Conservation (phyloP, 2,888 invertebrate genomes). For the Himalopsyche japonica region DNA sequence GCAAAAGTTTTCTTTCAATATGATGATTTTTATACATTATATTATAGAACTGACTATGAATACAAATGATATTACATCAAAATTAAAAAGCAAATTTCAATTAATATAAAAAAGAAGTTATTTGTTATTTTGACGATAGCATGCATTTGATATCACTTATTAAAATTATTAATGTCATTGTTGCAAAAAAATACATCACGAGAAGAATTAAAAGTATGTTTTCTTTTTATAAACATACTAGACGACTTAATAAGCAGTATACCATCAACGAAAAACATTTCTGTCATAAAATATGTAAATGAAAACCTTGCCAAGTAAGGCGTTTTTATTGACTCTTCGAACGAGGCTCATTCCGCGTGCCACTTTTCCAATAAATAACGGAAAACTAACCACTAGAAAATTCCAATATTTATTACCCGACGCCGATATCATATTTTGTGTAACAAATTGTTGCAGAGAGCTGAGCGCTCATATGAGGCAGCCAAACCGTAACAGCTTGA, state of each 20-base stretch:
- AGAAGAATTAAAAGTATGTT: no score
- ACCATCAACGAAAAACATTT: not conserved
- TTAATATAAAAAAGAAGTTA: no score
- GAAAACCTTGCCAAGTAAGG: not conserved
- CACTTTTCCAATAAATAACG: not conserved
- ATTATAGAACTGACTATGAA: no score
- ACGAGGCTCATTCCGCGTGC: not conserved
- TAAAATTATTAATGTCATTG: no score
- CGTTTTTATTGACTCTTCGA: not conserved
- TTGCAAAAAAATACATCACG: no score
- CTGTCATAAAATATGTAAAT: not conserved
- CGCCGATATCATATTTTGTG: constrained; percentile 34
- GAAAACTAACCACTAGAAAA: constrained; percentile 22
- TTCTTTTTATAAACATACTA: not conserved
- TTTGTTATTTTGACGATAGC: no score
- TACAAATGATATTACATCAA: no score
- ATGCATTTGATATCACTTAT: no score
- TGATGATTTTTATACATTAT: no score
- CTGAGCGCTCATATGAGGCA: not conserved
- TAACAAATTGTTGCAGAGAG: constrained; percentile 30
- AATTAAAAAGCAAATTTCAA: no score
- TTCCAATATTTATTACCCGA: constrained; percentile 25
- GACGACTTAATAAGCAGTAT: not conserved
- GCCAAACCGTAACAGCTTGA: constrained; percentile 19
- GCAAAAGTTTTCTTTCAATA: no score